phyloP scores from a whole-genome alignment of 1,140 invertebrate species.

The Calycopis cecrops region DNA sequence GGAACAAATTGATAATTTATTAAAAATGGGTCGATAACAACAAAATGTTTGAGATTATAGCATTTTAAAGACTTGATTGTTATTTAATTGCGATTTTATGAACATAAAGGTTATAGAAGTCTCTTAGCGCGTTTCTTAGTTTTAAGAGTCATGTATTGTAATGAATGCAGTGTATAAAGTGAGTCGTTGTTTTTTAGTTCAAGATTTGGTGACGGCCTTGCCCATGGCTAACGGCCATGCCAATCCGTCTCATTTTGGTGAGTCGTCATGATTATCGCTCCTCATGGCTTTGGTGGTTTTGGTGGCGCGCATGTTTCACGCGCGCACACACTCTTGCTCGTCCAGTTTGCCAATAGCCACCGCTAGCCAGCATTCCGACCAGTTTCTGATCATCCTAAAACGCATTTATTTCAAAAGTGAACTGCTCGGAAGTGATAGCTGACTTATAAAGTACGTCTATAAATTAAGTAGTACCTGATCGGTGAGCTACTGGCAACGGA shows the following conservation, averaged over 20 bases:
- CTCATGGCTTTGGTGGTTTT: slow-evolving; percentile 71
- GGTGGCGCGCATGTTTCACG: slow-evolving; percentile 63
- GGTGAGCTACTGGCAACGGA: slow-evolving; percentile 44
- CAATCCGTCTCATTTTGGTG: slow-evolving; percentile 74
- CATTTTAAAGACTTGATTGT: not conserved
- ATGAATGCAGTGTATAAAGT: slow-evolving; percentile 68
- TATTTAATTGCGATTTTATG: not conserved
- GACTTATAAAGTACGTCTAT: slow-evolving; percentile 7
- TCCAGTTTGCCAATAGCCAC: slow-evolving; percentile 45
- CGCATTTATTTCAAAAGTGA: slow-evolving; percentile 6
- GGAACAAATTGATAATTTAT: slow-evolving; percentile 32
- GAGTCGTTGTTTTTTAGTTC: slow-evolving; percentile 74
- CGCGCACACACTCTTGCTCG: slow-evolving; percentile 54
- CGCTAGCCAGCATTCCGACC: slow-evolving; percentile 11
- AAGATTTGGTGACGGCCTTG: slow-evolving; percentile 75
- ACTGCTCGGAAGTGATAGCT: slow-evolving; percentile 7
- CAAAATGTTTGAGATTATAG: slow-evolving; percentile 14
- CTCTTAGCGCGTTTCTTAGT: not conserved
- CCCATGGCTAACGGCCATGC: slow-evolving; percentile 73
- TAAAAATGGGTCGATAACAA: slow-evolving; percentile 31
- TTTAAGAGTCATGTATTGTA: slow-evolving; percentile 31
- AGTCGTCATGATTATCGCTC: slow-evolving; percentile 64
- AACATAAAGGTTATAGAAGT: no score
- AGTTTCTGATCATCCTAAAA: not conserved
- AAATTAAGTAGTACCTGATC: slow-evolving; percentile 12